Base-by-base conservation (phyloP, 2,888 invertebrate genomes). In the Anaspis maculata region DNA sequence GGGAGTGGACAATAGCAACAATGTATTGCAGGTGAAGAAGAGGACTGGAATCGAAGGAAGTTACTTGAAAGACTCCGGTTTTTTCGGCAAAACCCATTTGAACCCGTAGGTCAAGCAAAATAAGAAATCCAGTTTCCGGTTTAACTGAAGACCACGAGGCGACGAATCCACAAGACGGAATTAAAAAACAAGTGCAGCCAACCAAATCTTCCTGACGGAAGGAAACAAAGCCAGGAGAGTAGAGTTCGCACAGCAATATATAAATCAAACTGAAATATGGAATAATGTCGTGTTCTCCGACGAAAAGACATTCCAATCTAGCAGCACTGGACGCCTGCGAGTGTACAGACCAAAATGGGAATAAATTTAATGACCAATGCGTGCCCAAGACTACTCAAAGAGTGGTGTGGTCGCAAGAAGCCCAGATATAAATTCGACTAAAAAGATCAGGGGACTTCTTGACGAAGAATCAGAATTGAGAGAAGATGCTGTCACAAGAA, bases 231-330 rank as follows among this genome's bases (percentile, higher is more conserved):
- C 3, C 13, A n/a, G 13, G 13, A 26, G 27, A 26, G 3, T 26
- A 3, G 10, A 9, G 11, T 13, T 26, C 12, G 27, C 27, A 9
- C 11, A 13, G 3, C 27, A 26, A 15, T 15, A 13, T 11, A 9
- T 27, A n/a, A 3, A 15, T 2, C 2, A 9, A 2, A 11, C 13
- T 13, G 12, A 27, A 6, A 14, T 27, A 4, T 27, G 27, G 27
- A 13, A 3, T 3, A 27, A 3, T 7, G 27, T 27, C 6, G 13
- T 27, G 5, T 27, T 27, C 15, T 27, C 27, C 2, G 13, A 27
- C 13, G 27, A 27, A 27, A 27, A 27, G n/a, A 27, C 27, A 3
- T 27, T 27, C 7, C 3, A 27, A 9, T 27, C 15, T 11, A 14
- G 27, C 10, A 15, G n/a, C 7, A 15, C 13, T 13, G 13, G 27